Percentiles rank a stretch among this genome's conserved stretches.
Conservation (phyloP, 2,113 vertebrate species). For the Sus scrofa region T2T-Sscrofa CM000817.6:136133501-136134000, state of each 20-base stretch:
- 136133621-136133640: not conserved
- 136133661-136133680: not conserved
- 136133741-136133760: not conserved
- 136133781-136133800: not conserved
- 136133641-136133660: not conserved
- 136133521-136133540: not conserved
- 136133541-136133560: not conserved
- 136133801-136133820: not conserved
- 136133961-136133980: fast-evolving
- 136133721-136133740: constrained; percentile 20
- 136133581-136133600: not conserved
- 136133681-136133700: not conserved
- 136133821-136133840: not conserved
- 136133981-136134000: not conserved
- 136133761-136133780: not conserved
- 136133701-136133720: not conserved
- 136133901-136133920: not conserved
- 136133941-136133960: not conserved
- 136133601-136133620: not conserved
- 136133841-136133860: not conserved
- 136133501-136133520: not conserved
- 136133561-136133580: not conserved
- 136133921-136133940: not conserved
- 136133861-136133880: constrained; percentile 24
- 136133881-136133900: not conserved